Conservation (phyloP, 2,797 vertebrate species). For the Percopsis omiscomaycus region DNA sequence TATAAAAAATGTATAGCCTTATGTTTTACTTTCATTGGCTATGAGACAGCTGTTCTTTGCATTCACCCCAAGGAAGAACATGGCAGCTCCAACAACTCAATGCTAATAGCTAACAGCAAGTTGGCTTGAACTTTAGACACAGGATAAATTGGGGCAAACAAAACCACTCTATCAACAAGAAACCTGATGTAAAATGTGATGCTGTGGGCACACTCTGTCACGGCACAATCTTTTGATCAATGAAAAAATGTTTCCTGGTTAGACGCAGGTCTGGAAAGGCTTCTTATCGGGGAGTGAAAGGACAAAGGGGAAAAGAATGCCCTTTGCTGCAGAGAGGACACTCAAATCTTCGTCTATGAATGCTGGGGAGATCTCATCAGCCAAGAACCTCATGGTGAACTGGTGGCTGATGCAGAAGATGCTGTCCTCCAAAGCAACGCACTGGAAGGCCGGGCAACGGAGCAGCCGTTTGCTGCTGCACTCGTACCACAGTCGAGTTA, state of each 20-base stretch:
- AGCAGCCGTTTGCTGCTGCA: slow-evolving; percentile 73
- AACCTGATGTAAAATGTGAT: slow-evolving; percentile 34
- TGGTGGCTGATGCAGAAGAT: slow-evolving; percentile 85
- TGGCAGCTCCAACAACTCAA: slow-evolving; percentile 5
- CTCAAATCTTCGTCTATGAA: slow-evolving; percentile 80
- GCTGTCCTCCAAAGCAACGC: slow-evolving; percentile 69
- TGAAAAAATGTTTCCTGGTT: slow-evolving; percentile 56
- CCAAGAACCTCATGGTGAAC: slow-evolving; percentile 82
- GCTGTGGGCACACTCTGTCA: slow-evolving; percentile 42
- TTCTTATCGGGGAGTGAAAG: slow-evolving; percentile 79
- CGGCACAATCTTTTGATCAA: slow-evolving; percentile 51
- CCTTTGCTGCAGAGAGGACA: slow-evolving; percentile 78
- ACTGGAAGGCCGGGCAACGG: slow-evolving; percentile 80
- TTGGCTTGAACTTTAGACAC: background rate
- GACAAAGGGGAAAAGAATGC: slow-evolving; percentile 83
- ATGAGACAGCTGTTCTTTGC: slow-evolving; percentile 37
- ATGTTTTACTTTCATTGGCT: slow-evolving; percentile 63
- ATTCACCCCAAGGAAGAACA: slow-evolving; percentile 19
- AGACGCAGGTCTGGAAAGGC: slow-evolving; percentile 78
- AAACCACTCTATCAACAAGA: slow-evolving; percentile 32
- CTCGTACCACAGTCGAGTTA: slow-evolving; percentile 87
- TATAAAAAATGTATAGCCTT: slow-evolving; percentile 59
- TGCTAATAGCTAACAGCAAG: too few relatives aligned
- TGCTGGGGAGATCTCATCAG: slow-evolving; percentile 84
- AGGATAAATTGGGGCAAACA: slow-evolving; percentile 10